Conservation (phyloP, 2,888 invertebrate genomes). For the Zootermopsis nevadensis region DNA sequence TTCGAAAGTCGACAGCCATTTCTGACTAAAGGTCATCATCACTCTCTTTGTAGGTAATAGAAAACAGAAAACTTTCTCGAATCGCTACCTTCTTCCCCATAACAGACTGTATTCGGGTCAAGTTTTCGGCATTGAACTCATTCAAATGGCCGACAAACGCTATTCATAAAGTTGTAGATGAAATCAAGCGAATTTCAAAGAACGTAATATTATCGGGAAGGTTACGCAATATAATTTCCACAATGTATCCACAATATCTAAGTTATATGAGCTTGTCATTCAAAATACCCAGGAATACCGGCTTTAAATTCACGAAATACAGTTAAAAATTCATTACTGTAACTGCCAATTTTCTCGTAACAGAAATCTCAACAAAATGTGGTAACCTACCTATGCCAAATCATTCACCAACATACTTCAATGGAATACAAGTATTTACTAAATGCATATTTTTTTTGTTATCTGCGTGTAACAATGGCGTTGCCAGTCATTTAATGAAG, state of each 20-base stretch:
- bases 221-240: background rate
- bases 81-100: background rate
- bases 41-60: background rate
- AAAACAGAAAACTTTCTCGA: background rate
- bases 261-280: background rate
- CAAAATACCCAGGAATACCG: background rate
- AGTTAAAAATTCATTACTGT: too few relatives aligned
- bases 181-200: background rate
- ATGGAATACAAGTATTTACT: too few relatives aligned
- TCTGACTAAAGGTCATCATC: conserved; percentile 35
- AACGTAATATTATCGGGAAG: background rate
- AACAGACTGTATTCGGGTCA: background rate
- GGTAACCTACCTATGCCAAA: too few relatives aligned
- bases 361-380: too few relatives aligned
- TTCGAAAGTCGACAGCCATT: conserved; percentile 31
- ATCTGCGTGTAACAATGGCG: too few relatives aligned
- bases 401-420: too few relatives aligned
- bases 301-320: background rate
- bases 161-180: background rate
- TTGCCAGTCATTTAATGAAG: too few relatives aligned
- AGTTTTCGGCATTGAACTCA: background rate
- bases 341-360: too few relatives aligned
- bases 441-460: too few relatives aligned
- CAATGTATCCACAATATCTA: background rate
- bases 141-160: background rate